Evolutionary conservation across 2,113 vertebrate species (phyloP).

Genomic region (Amblyopsis rosae): DNA sequence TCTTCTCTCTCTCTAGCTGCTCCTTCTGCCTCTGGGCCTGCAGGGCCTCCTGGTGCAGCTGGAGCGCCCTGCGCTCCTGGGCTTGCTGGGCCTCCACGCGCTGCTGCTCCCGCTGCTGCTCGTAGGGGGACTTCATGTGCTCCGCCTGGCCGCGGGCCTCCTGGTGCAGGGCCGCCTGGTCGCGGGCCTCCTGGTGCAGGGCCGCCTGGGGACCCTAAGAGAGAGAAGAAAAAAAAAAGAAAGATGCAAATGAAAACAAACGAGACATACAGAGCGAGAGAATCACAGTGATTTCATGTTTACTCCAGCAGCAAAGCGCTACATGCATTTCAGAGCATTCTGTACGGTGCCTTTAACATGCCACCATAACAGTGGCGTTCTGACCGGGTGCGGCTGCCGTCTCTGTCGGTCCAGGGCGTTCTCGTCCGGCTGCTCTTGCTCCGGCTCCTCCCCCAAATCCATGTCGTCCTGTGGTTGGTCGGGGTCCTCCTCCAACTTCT

Average conservation of each 20-base stretch:
- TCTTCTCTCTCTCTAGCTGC: slow-evolving; percentile 78
- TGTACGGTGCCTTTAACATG: too few relatives aligned
- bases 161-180: too few relatives aligned
- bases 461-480: slow-evolving; percentile 66
- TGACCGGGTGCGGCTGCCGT: slow-evolving; percentile 55
- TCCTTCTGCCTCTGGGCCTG: slow-evolving; percentile 79
- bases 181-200: slow-evolving; percentile 23
- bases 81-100: slow-evolving; percentile 75
- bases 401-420: slow-evolving; percentile 69
- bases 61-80: slow-evolving; percentile 78
- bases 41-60: slow-evolving; percentile 78
- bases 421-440: slow-evolving; percentile 66
- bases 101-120: slow-evolving; percentile 90
- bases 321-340: too few relatives aligned
- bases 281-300: not conserved
- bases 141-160: slow-evolving; percentile 29
- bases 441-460: slow-evolving; percentile 69
- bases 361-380: not conserved
- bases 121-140: slow-evolving; percentile 75
- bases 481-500: slow-evolving; percentile 79
- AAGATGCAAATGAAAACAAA: not conserved
- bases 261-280: not conserved
- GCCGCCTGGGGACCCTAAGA: slow-evolving; percentile 35
- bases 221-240: not conserved
- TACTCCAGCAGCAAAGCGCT: too few relatives aligned